Percentiles rank a stretch among this genome's conserved stretches.
These are phyloP conservation scores for Aphis gossypii DNA, from an alignment of 1,140 invertebrate species.

Conservation along the genomic window DNA sequence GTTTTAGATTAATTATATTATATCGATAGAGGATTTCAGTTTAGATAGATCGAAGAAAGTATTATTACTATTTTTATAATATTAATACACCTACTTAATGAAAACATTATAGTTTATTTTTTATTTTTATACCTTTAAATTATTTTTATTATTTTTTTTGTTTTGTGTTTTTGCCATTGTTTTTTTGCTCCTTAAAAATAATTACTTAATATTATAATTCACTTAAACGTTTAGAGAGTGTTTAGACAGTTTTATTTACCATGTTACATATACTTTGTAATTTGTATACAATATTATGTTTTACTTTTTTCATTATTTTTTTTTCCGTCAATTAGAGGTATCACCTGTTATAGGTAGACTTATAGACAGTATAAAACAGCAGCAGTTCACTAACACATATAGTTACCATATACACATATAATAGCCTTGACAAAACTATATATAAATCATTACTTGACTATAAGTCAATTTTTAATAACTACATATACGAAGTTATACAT, in stretches of 20 bases:
- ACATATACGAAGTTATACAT: constrained; percentile 13
- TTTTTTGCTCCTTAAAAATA: background rate
- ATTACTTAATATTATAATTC: background rate
- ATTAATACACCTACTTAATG: background rate
- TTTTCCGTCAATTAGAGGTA: background rate
- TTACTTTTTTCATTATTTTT: background rate
- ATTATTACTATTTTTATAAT: background rate
- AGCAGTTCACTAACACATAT: constrained; percentile 46
- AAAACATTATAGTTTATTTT: background rate
- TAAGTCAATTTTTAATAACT: background rate
- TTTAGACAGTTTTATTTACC: background rate
- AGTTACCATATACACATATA: constrained; percentile 50
- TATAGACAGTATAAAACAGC: background rate
- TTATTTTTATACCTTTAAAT: background rate
- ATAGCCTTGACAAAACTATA: constrained; percentile 43
- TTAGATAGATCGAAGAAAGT: constrained; percentile 9
- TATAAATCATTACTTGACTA: background rate
- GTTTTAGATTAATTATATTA: background rate
- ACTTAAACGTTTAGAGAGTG: background rate
- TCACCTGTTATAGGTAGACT: background rate
- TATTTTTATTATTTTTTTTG: background rate
- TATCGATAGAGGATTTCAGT: background rate
- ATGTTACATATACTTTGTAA: background rate
- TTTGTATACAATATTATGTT: background rate
- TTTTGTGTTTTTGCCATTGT: background rate